A percentile compares a stretch with the other conserved stretches of the same genome.
phyloP scores from a whole-genome alignment of 2,113 vertebrate genomes.

The Passer domesticus region DNA sequence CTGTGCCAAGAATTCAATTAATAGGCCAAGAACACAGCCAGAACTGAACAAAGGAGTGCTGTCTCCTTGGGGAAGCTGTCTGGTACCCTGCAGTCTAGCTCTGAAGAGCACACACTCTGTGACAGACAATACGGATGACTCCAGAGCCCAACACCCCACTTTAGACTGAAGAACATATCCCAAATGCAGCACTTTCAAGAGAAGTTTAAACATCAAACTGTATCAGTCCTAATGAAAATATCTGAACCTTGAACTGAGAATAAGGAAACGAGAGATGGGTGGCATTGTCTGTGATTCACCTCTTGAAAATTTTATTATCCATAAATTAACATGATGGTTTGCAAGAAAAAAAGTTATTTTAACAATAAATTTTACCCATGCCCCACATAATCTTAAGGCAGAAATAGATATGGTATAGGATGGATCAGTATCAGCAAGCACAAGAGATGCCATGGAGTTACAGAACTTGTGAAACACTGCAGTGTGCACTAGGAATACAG shows the following conservation, averaged over 20 bases:
- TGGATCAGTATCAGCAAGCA: neutral
- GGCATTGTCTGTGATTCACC: neutral
- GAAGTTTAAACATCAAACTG: neutral
- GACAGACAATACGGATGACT: neutral
- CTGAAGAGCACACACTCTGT: neutral
- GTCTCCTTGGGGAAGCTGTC: slow-evolving; percentile 41
- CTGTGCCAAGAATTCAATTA: slow-evolving; percentile 59
- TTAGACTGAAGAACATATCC: neutral
- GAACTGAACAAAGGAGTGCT: slow-evolving; percentile 42
- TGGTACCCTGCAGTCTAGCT: neutral
- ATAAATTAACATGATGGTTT: neutral
- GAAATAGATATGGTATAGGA: neutral
- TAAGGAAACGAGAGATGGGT: neutral
- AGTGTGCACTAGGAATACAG: neutral
- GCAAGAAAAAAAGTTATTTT: neutral
- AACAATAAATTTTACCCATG: neutral
- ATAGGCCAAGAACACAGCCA: slow-evolving; percentile 28
- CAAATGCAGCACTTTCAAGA: neutral
- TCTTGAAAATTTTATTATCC: neutral
- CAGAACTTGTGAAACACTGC: neutral
- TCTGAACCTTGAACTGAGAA: neutral
- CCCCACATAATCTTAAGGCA: neutral
- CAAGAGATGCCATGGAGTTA: neutral
- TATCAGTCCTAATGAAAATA: neutral
- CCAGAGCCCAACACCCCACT: neutral